phyloP scores from a whole-genome alignment of 2,797 vertebrate genomes.

The Tokudaia muenninki region DNA sequence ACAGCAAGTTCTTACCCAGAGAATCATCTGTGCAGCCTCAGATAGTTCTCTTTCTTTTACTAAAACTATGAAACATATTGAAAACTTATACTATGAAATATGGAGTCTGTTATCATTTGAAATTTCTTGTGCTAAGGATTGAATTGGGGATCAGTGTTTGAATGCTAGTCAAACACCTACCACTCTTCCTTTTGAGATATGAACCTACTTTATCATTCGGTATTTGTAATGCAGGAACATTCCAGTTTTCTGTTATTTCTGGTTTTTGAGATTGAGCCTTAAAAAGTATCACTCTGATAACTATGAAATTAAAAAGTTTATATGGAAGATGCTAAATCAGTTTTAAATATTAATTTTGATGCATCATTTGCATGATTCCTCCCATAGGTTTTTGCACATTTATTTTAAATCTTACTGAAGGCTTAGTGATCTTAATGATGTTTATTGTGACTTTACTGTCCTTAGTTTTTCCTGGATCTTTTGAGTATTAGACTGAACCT shows the following conservation, averaged over 20 bases:
- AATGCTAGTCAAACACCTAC: neutral
- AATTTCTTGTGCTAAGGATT: neutral
- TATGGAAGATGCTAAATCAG: constrained; percentile 43
- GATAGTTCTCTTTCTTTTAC: constrained; percentile 9
- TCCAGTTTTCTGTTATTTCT: constrained; percentile 65
- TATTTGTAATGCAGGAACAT: constrained; percentile 60
- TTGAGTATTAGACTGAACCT: constrained; percentile 78
- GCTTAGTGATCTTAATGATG: constrained; percentile 72
- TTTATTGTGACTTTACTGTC: constrained; percentile 76
- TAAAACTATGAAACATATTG: constrained; percentile 27
- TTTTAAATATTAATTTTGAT: constrained; percentile 69
- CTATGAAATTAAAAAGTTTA: constrained; percentile 49
- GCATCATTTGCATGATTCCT: constrained; percentile 31
- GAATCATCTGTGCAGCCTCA: neutral
- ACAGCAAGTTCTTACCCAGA: neutral
- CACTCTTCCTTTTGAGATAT: neutral
- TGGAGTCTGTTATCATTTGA: constrained; percentile 58
- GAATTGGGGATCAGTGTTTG: neutral
- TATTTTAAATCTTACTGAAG: constrained; percentile 77
- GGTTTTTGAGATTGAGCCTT: constrained; percentile 62
- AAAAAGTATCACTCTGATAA: constrained; percentile 58
- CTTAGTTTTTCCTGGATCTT: constrained; percentile 76
- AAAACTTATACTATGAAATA: constrained; percentile 57
- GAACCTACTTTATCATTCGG: constrained; percentile 64
- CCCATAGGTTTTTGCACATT: constrained; percentile 57